Conservation (phyloP, 2,888 invertebrate genomes). For the Drosophila lacicola region DNA sequence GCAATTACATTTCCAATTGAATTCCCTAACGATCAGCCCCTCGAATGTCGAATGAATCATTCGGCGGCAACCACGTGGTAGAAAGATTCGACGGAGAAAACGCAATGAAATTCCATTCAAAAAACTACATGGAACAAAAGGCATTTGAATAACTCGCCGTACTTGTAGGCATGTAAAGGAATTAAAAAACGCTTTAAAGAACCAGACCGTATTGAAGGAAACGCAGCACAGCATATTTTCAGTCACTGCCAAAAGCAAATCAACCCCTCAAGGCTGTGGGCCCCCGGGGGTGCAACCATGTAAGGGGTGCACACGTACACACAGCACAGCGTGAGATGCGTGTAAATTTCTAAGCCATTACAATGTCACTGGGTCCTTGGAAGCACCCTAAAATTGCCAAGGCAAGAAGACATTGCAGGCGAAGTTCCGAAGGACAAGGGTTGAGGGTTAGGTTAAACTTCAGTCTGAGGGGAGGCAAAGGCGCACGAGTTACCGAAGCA, state of each 20-base stretch:
- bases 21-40: constrained; percentile 55
- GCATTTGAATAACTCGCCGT: constrained; percentile 63
- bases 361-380: constrained; percentile 80
- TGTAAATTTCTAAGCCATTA: constrained; percentile 74
- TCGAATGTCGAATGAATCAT: constrained; percentile 47
- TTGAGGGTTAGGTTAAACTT: constrained; percentile 65
- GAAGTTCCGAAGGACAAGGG: constrained; percentile 65
- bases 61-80: constrained; percentile 49
- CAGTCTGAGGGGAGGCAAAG: constrained; percentile 20
- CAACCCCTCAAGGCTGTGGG: constrained; percentile 54
- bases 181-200: constrained; percentile 75
- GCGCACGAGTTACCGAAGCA: constrained; percentile 39
- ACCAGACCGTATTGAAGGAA: constrained; percentile 23
- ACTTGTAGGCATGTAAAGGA: constrained; percentile 62
- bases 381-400: constrained; percentile 70
- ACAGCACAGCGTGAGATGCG: constrained; percentile 67
- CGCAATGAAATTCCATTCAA: constrained; percentile 43
- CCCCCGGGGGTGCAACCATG: constrained; percentile 45
- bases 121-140: constrained; percentile 53
- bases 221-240: constrained; percentile 35
- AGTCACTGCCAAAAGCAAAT: constrained; percentile 44
- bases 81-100: constrained; percentile 10
- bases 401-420: constrained; percentile 45
- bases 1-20: constrained; percentile 29
- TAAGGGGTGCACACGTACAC: constrained; percentile 57